Base-by-base conservation (phyloP, 2,113 vertebrate species). In the Clarias magur region DNA sequence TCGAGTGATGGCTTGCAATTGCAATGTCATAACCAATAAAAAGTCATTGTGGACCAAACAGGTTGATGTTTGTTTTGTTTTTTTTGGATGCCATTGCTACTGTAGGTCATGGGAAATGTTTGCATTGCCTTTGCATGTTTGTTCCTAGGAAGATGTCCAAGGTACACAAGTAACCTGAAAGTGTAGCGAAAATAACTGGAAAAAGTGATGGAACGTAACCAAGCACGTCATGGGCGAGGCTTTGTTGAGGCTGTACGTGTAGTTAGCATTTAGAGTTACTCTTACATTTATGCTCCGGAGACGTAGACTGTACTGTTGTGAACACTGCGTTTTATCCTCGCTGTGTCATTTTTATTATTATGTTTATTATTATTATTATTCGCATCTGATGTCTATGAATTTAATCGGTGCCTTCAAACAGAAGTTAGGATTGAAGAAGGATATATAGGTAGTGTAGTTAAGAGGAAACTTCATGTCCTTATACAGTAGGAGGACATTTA, bases 61-160 rank as follows among this genome's bases (percentile, higher is more conserved):
- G 56, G 16, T 76, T 67, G 72, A 57, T 56, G 21, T 11, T 68
- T 27, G 25, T 17, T 13, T 82, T 11, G 59, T 42, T 25, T 17
- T 17, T 82, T 75, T 85, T 82, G 54, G 27, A 76, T 82, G 79
- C 10, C 76, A 67, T 48, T 16, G 57, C 57, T 25, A 38, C 34
- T 38, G 34, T 38, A 48, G 34, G 23, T 80, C 4, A 38, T 30
- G 27, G 27, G 53, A 79, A 79, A 78, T n/a, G 48, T n/a, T 34
- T 87, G 27, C 38, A 68, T 25, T 34, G 60, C 25, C n/a, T 38
- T 56, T 82, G 34, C 53, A 57, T 60, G 30, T 79, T 84, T 87
- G 30, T 79, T 79, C 42, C 21, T 53, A 57, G 59, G 73, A 85
- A 65, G 53, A 34, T 79, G 42, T 79, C 84, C 84, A 86, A 68